Percentiles rank a stretch among this genome's conserved stretches.
Conservation (phyloP, 2,888 invertebrate genomes). For the Microplitis deprimator region DNA sequence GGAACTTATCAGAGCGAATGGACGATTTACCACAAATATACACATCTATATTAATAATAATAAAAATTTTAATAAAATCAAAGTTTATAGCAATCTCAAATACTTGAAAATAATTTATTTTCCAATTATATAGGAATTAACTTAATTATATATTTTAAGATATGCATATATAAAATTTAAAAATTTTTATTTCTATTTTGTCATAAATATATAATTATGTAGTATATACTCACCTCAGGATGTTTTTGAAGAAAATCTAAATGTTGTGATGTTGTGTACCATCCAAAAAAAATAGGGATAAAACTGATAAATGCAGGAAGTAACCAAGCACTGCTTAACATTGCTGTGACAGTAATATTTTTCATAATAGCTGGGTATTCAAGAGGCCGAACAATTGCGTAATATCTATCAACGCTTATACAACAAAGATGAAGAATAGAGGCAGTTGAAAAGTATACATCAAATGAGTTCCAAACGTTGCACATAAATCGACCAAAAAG, state of each 20-base stretch:
- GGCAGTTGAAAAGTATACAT: conserved; percentile 93
- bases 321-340: conserved; percentile 75
- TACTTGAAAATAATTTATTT: too few relatives aligned
- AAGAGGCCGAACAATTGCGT: conserved; percentile 91
- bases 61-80: neutral
- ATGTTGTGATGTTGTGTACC: conserved; percentile 80
- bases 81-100: neutral
- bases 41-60: conserved; percentile 73
- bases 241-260: conserved; percentile 74
- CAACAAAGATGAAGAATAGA: conserved; percentile 94
- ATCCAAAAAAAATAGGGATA: conserved; percentile 77
- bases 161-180: too few relatives aligned
- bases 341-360: conserved; percentile 77
- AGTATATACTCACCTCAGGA: conserved; percentile 73
- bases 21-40: conserved; percentile 86
- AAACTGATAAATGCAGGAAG: conserved; percentile 77
- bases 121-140: too few relatives aligned
- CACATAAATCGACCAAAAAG: conserved; percentile 91
- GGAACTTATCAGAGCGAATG: conserved; percentile 89
- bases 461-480: conserved; percentile 94
- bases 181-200: too few relatives aligned
- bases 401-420: conserved; percentile 93
- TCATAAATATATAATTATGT: too few relatives aligned
- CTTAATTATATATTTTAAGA: too few relatives aligned
- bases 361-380: conserved; percentile 96